Conservation (phyloP, 2,113 vertebrate species). For the Dromaius novaehollandiae region DNA sequence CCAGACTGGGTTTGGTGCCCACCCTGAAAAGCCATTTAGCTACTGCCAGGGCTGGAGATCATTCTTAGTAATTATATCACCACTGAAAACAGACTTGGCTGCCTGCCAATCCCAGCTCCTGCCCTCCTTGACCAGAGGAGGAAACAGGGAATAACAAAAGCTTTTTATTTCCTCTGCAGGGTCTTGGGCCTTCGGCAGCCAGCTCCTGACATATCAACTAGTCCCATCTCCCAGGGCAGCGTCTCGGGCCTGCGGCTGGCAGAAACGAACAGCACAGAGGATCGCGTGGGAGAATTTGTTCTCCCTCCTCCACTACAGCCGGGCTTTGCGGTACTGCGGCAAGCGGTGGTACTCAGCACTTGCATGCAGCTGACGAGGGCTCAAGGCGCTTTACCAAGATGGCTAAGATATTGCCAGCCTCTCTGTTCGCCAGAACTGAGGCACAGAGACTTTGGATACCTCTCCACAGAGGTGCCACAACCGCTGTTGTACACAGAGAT, state of each 20-base stretch:
- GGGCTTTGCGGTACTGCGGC: neutral
- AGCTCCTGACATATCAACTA: neutral
- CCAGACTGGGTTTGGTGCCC: conserved; percentile 11
- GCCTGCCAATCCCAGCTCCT: conserved; percentile 58
- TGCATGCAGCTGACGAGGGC: neutral
- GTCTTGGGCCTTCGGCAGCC: neutral
- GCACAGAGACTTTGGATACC: neutral
- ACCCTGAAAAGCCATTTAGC: conserved; percentile 46
- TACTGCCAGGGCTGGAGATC: conserved; percentile 53
- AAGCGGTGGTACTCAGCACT: neutral
- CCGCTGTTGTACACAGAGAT: neutral
- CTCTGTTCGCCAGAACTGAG: neutral
- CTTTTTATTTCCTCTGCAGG: neutral
- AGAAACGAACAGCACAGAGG: neutral
- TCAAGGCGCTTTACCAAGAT: neutral
- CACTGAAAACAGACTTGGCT: conserved; percentile 53
- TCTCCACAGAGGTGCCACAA: accelerated
- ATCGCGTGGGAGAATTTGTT: neutral
- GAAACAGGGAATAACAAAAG: conserved; percentile 38
- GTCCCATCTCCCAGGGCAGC: neutral
- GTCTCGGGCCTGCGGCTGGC: accelerated
- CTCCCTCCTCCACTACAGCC: neutral
- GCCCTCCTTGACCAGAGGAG: conserved; percentile 40
- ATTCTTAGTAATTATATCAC: conserved; percentile 66
- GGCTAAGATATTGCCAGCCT: neutral